Evolutionary conservation across 2,797 vertebrate species (phyloP), one percentile per base, ranked within the genome.

Genomic region (Enteromius argenteus): DNA sequence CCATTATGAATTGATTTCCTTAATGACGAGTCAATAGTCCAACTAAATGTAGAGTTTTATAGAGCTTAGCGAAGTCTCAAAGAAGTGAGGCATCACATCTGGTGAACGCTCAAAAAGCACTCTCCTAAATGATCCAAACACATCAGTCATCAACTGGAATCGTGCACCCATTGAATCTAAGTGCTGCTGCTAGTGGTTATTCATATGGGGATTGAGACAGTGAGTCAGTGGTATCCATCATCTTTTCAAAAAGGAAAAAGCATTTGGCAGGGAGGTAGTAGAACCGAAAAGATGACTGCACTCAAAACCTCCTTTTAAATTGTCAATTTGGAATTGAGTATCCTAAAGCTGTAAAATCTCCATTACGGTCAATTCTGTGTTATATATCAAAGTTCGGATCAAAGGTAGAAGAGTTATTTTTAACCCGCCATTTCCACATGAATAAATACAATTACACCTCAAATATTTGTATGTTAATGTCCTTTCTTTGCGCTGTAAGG

Each of bases 1-100:
- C 80, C 62, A 84, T 90, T 90, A 90, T 77, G 77, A 89, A 84
- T 75, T 79, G 85, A 85, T 83, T 87, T 86, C 64, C 83, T 87
- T 86, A 84, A 88, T 81, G 71, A 84, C 53, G 56, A 69, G 46
- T 62, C 74, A 76, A n/a, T 23, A 75, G 86, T 91, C 69, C 71
- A 49, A n/a, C 51, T 21, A 76, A 71, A 84, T 49, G 8, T 74
- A 81, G 62, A 79, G 71, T 21, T 78, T 15, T 30, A n/a, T 19
- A 84, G 51, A 75, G 44, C 32, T 49, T 27, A 37, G 58, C 1
- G 5, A 69, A 69, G 49, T 77, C 49, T 19, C 39, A 53, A 75
- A 76, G 32, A 32, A 74, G 53, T 6, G 10, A 67, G 60, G 46
- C n/a, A 67, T 83, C 46, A 53, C 77, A 39, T 56, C 39, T 71